A percentile compares a stretch with the other conserved stretches of the same genome.
Conservation (phyloP, 2,888 invertebrate species). For the Rhagonycha fulva region DNA sequence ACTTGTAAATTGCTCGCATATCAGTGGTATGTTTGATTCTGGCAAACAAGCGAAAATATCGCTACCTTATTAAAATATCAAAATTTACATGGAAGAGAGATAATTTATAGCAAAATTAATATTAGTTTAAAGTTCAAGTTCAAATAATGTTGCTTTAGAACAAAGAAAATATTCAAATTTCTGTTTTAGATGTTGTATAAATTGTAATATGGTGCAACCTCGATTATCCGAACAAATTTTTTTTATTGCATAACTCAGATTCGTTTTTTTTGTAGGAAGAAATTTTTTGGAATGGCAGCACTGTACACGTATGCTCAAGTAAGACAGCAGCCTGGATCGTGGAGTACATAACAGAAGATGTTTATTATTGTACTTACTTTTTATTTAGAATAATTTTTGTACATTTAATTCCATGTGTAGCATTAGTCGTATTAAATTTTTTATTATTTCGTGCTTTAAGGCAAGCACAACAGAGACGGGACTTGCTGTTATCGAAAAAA, state of each 20-base stretch:
- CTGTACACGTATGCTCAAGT: constrained; percentile 69
- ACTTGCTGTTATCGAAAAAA: constrained; percentile 51
- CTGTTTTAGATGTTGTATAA: neutral
- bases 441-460: constrained; percentile 85
- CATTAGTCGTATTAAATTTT: constrained; percentile 86
- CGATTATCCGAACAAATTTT: no score
- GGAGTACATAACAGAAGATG: constrained; percentile 66
- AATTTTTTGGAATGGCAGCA: constrained; percentile 71
- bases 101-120: neutral
- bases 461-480: constrained; percentile 68
- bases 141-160: neutral
- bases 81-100: neutral
- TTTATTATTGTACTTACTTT: constrained; percentile 82
- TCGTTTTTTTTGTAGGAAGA: constrained; percentile 56
- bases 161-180: neutral
- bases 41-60: neutral
- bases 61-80: neutral
- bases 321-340: constrained; percentile 73
- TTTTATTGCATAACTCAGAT: neutral
- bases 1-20: neutral
- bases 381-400: constrained; percentile 89
- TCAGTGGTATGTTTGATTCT: neutral
- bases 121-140: neutral
- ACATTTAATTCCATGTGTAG: constrained; percentile 88
- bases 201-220: no score